Evolutionary conservation across 53 echinoderm and acorn worm species (phyloP).

Genomic region (Temnopleurus reevesii): DNA sequence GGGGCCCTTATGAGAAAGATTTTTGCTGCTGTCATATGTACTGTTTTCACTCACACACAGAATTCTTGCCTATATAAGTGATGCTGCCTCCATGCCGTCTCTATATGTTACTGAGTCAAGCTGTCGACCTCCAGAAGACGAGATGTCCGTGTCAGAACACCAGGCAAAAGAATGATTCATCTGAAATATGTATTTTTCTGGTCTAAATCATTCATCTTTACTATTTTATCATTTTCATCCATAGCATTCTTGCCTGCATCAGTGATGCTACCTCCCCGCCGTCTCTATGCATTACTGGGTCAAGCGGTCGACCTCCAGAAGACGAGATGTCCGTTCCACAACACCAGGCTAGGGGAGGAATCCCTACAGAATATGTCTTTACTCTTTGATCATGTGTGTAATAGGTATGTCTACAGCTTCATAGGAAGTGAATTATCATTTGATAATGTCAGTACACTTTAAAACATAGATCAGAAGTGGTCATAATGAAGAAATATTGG

Average conservation of each 20-base stretch:
- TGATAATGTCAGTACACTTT: too few relatives aligned
- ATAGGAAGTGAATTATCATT: too few relatives aligned
- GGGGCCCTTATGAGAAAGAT: too few relatives aligned
- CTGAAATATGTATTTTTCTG: too few relatives aligned
- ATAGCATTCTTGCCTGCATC: conserved; percentile 97
- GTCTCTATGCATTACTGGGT: conserved; percentile 88
- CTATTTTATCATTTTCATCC: too few relatives aligned
- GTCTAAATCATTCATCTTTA: too few relatives aligned
- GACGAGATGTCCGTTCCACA: conserved; percentile 96
- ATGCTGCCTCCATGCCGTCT: conserved; percentile 96
- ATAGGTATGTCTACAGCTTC: conserved; percentile 83
- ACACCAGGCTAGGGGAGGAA: conserved; percentile 80
- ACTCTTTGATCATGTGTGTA: conserved; percentile 90
- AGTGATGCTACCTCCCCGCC: conserved; percentile 96
- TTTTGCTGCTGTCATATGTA: too few relatives aligned
- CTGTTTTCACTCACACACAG: conserved; percentile 59
- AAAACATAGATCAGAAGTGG: too few relatives aligned
- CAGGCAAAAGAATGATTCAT: conserved; percentile 70
- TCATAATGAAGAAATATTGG: too few relatives aligned
- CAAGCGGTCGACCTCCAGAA: conserved; percentile 97
- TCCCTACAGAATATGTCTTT: conserved; percentile 90
- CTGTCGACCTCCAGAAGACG: conserved; percentile 93
- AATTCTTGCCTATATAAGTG: conserved; percentile 94
- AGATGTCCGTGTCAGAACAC: conserved; percentile 98
- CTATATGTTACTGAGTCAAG: conserved; percentile 92